Percentiles rank a stretch among this genome's conserved stretches.
Evolutionary conservation across 1,140 invertebrate genomes (phyloP).

Genomic region (Drosophila grimshawi): DNA sequence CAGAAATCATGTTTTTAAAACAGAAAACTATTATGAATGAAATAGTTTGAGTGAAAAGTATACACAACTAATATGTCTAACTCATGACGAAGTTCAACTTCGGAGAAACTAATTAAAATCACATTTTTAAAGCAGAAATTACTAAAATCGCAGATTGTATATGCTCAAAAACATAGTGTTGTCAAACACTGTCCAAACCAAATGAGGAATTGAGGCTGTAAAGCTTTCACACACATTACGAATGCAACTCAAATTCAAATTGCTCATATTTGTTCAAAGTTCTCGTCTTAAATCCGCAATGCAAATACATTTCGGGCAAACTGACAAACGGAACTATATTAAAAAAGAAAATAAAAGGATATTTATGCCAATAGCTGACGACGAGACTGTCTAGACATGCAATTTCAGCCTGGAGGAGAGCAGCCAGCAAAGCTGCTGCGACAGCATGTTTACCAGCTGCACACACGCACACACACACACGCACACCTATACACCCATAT

Average conservation of each 20-base stretch:
- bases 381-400: conserved; percentile 65
- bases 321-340: conserved; percentile 23
- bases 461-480: conserved; percentile 27
- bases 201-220: neutral
- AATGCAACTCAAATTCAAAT: neutral
- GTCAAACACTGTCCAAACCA: neutral
- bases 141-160: no score
- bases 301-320: conserved; percentile 43
- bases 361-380: conserved; percentile 56
- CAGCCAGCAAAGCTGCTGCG: conserved; percentile 30
- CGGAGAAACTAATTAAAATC: no score
- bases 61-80: no score
- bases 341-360: conserved; percentile 29
- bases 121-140: no score
- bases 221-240: neutral
- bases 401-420: conserved; percentile 56
- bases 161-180: neutral
- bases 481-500: conserved; percentile 33
- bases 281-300: conserved; percentile 37
- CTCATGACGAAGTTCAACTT: no score
- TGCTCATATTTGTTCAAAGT: neutral
- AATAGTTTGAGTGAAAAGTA: no score
- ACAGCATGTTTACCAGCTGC: conserved; percentile 47
- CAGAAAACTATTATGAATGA: no score
- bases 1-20: no score